phyloP scores from a whole-genome alignment of 1,140 invertebrate species.

The Drosophila seguyi region DNA sequence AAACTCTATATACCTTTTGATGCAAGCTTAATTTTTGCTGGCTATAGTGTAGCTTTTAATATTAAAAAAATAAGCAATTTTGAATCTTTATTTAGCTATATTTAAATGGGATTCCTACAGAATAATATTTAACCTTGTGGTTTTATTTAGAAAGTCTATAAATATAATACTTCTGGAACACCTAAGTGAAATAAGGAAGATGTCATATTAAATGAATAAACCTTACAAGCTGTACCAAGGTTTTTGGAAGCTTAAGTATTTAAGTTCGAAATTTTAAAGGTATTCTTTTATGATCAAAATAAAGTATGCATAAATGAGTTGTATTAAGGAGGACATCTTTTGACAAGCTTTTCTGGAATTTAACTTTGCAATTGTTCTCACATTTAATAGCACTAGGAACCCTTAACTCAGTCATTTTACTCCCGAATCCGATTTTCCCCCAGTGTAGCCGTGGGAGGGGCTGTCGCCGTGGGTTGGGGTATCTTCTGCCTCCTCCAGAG shows the following conservation, averaged over 20 bases:
- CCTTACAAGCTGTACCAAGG: too few relatives aligned
- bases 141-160: background rate
- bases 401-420: background rate
- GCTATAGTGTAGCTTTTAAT: background rate
- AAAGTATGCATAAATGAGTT: fast-evolving
- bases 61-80: background rate
- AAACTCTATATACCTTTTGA: background rate
- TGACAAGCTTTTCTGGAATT: background rate
- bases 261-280: background rate
- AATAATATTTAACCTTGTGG: background rate
- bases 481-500: conserved; percentile 45
- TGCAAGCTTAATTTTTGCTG: background rate
- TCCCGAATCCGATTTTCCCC: background rate
- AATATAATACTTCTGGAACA: background rate
- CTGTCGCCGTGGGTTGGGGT: conserved; percentile 18
- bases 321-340: background rate
- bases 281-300: background rate
- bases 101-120: background rate
- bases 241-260: background rate
- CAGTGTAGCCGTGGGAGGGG: background rate
- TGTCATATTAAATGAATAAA: background rate
- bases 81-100: background rate
- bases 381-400: background rate
- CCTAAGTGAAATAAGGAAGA: background rate
- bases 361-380: background rate